These are phyloP conservation scores for Jaculus jaculus DNA, from an alignment of 2,113 vertebrate species.

Conservation along the genomic window DNA sequence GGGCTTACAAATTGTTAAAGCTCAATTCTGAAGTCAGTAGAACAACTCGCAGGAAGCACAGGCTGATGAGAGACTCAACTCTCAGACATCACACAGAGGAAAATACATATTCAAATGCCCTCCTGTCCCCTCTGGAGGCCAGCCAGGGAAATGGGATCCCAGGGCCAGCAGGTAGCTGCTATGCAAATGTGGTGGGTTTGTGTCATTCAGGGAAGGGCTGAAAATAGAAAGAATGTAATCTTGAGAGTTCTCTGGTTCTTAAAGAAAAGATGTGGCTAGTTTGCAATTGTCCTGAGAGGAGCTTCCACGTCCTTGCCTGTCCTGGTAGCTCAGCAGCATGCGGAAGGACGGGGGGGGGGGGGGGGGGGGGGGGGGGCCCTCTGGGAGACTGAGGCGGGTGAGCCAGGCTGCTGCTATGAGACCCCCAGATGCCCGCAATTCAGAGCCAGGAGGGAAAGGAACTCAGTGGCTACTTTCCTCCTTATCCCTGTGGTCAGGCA, in stretches of 20 bases:
- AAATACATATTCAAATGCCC: slow-evolving; percentile 36
- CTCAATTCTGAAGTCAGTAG: not conserved
- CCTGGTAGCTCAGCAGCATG: not conserved
- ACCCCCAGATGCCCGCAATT: not conserved
- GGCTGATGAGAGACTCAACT: slow-evolving; percentile 24
- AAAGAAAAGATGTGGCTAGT: not conserved
- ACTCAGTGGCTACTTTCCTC: not conserved
- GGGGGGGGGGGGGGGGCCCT: too few species aligned
- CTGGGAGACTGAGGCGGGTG: not conserved
- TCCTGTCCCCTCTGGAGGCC: not conserved
- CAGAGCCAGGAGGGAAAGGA: not conserved
- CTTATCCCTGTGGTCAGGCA: not conserved
- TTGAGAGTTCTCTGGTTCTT: not conserved
- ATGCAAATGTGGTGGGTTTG: slow-evolving; percentile 1
- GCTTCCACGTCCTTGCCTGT: not conserved
- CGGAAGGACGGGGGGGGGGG: not conserved
- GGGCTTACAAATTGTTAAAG: slow-evolving; percentile 43
- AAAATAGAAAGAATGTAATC: not conserved
- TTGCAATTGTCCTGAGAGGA: not conserved
- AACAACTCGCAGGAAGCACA: not conserved
- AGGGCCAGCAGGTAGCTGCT: not conserved
- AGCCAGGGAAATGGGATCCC: not conserved
- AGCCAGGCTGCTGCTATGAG: not conserved
- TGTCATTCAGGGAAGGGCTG: slow-evolving; percentile 6
- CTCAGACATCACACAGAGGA: not conserved